phyloP scores from a whole-genome alignment of 1,140 invertebrate species.

The Drosophila micromelanica region DNA sequence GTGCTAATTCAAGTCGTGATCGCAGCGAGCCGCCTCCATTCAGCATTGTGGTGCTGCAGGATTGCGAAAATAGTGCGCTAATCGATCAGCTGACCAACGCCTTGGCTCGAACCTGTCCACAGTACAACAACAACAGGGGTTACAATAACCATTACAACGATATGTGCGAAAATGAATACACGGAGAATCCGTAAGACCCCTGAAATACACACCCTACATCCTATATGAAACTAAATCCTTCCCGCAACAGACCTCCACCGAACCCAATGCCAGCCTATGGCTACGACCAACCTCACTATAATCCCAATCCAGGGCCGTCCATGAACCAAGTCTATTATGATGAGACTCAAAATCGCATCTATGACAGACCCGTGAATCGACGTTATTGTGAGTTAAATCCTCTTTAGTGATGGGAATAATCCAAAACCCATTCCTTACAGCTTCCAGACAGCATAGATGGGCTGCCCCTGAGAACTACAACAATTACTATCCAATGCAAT shows the following conservation, averaged over 20 bases:
- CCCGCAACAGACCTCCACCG: background rate
- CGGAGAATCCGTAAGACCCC: background rate
- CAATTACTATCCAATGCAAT: background rate
- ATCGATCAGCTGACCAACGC: slow-evolving; percentile 48
- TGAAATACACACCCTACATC: no score
- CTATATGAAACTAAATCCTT: background rate
- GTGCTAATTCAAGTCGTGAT: background rate
- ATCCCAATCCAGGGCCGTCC: background rate
- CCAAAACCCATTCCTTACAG: no score
- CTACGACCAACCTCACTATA: background rate
- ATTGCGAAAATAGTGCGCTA: slow-evolving; percentile 36
- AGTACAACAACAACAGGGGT: background rate
- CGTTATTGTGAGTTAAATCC: background rate
- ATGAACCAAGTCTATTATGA: background rate
- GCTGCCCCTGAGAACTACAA: no score
- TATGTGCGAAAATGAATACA: background rate
- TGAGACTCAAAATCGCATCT: background rate
- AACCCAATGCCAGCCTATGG: background rate
- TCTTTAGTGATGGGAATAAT: background rate
- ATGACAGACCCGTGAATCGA: background rate
- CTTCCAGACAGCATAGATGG: background rate
- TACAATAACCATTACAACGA: background rate
- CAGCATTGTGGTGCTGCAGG: slow-evolving; percentile 62
- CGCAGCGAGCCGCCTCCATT: background rate
- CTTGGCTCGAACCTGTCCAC: slow-evolving; percentile 1